Conservation (phyloP, 2,113 vertebrate species). For the Macheiramphus alcinus region DNA sequence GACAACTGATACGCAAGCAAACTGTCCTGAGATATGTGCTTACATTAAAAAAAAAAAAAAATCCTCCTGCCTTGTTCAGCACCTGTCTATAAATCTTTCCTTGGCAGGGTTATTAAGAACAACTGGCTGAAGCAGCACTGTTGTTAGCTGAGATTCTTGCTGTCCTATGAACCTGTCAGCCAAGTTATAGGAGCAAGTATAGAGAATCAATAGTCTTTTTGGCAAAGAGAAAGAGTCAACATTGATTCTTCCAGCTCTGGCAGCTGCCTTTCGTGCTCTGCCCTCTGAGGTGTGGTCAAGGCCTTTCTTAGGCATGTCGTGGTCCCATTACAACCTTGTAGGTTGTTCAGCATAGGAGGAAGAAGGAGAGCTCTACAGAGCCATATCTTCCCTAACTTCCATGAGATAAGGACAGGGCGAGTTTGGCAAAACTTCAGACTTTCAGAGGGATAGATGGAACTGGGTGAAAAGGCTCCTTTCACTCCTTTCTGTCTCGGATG, state of each 20-base stretch:
- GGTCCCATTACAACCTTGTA: background rate
- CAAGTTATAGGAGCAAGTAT: background rate
- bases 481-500: background rate
- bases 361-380: background rate
- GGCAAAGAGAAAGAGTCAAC: background rate
- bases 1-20: background rate
- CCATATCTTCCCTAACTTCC: background rate
- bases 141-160: constrained; percentile 25
- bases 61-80: background rate
- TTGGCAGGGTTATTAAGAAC: constrained; percentile 30
- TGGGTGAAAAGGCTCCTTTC: background rate
- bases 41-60: background rate
- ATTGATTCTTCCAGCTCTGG: background rate
- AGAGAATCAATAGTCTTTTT: constrained; percentile 37
- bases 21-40: background rate
- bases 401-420: background rate
- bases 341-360: background rate
- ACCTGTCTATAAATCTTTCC: background rate
- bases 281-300: background rate
- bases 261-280: background rate
- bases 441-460: background rate
- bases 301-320: background rate
- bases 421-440: background rate
- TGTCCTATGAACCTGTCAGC: constrained; percentile 13
- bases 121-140: constrained; percentile 26